phyloP scores from a whole-genome alignment of 2,797 vertebrate species.

The Eutrigla gurnardus region DNA sequence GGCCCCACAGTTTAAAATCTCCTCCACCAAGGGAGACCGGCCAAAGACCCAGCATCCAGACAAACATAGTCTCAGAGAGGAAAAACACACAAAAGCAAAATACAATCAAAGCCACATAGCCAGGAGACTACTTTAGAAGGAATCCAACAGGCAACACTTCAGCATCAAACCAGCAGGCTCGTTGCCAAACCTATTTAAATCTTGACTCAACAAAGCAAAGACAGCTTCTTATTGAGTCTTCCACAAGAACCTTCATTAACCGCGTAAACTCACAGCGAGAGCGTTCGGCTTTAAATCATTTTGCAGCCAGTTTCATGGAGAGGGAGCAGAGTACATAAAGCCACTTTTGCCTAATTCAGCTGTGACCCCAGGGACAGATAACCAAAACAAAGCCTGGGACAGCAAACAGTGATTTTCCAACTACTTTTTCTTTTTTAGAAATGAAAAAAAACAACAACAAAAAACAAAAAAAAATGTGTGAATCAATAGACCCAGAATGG shows the following conservation, averaged over 20 bases:
- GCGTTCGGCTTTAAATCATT: constrained; percentile 62
- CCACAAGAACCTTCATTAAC: constrained; percentile 68
- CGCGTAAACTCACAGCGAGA: constrained; percentile 51
- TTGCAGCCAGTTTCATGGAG: constrained; percentile 47
- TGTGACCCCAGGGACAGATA: constrained; percentile 59
- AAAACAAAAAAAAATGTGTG: too few species aligned
- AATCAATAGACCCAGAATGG: constrained; percentile 15
- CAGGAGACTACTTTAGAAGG: constrained; percentile 43
- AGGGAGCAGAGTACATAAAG: constrained; percentile 51
- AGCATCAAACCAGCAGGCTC: constrained; percentile 61
- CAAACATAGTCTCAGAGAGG: constrained; percentile 27
- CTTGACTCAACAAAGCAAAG: constrained; percentile 70
- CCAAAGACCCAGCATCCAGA: constrained; percentile 18
- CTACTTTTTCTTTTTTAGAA: neutral
- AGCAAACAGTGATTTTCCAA: constrained; percentile 41
- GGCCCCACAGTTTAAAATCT: constrained; percentile 32
- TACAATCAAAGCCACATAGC: constrained; percentile 42
- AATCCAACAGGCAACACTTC: constrained; percentile 59
- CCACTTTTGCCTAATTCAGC: constrained; percentile 51
- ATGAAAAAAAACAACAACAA: constrained; percentile 36
- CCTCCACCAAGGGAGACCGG: constrained; percentile 16
- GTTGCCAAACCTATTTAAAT: constrained; percentile 73
- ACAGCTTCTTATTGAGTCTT: constrained; percentile 67
- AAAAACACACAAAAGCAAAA: constrained; percentile 49
- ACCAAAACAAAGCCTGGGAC: constrained; percentile 48